Evolutionary conservation across 1,140 invertebrate genomes (phyloP), one percentile per base, ranked within the genome.

Genomic region (Drosophila bocqueti): DNA sequence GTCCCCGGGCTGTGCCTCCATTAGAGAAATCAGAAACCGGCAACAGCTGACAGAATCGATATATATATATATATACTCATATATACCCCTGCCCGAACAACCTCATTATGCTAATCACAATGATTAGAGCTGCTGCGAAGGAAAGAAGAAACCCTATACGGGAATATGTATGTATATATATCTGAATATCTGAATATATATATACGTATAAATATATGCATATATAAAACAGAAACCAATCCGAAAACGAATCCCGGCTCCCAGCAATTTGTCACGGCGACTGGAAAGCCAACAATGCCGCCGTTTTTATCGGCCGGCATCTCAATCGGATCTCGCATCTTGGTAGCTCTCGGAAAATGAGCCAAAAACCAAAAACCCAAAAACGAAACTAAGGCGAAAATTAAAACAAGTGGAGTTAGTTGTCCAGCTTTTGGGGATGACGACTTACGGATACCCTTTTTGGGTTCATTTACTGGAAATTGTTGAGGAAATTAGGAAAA

Each of bases 21-120:
- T 83, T 79, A 83, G 73, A 79, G 40, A 72, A 73, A 73, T 73
- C 73, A 76, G 72, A 66, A 76, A 76, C 62, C 60, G 64, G 52
- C 40, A 68, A 77, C 75, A 68, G 75, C 75, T 77, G 75, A 60
- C 75, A 65, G 73, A 76, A 76, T 76, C 74, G 52, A 76, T 76
- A 76, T 49, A 40, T 46, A 45, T 57, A 31, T 31, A 31, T 24
- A 26, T 3, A 34, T n/a, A n/a, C 18, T 38, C 15, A n/a, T 11
- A 26, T 38, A 24, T 40, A 40, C 31, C 34, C 16, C n/a, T 11
- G 21, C n/a, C 45, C 34, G 8, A 10, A 38, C 80, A 66, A 81
- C 45, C 79, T 89, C 85, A 87, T 87, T 87, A 87, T 87, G 84
- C 84, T 87, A 87, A 87, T 87, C 84, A 89, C 87, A 84, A 84